phyloP scores from a whole-genome alignment of 2,888 invertebrate genomes.

The Macrosiphum euphorbiae region DNA sequence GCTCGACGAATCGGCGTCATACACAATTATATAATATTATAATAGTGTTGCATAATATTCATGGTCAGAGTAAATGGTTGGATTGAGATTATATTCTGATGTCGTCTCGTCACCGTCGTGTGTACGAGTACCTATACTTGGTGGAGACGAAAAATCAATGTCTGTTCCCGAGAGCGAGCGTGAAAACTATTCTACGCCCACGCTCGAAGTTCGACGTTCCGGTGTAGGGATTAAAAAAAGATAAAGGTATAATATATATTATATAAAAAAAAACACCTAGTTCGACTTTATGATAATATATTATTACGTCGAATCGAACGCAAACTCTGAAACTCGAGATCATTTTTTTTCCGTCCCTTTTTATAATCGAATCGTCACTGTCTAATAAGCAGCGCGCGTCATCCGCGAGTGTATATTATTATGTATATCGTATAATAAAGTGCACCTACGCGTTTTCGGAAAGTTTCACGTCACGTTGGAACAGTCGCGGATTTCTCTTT shows the following conservation, averaged over 20 bases:
- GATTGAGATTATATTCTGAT: background rate
- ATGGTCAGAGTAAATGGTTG: background rate
- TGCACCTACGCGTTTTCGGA: background rate
- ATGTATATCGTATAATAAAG: background rate
- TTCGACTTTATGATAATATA: background rate
- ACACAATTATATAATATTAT: background rate
- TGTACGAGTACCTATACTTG: background rate
- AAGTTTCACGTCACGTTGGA: background rate
- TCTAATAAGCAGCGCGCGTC: background rate
- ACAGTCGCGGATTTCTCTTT: background rate
- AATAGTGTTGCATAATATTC: background rate
- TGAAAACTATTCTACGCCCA: background rate
- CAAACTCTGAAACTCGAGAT: background rate
- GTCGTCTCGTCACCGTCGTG: background rate
- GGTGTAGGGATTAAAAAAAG: background rate
- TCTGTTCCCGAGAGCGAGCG: background rate
- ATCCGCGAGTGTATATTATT: background rate
- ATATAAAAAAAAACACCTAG: background rate
- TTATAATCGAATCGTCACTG: background rate
- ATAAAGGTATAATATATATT: background rate
- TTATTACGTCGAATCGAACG: background rate
- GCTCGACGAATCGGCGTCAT: background rate
- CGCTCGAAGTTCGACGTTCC: background rate
- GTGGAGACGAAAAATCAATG: background rate
- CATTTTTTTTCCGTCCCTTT: background rate